A percentile compares a stretch with the other conserved stretches of the same genome.
phyloP scores from a whole-genome alignment of 1,140 invertebrate species.

The Calephelis nemesis region DNA sequence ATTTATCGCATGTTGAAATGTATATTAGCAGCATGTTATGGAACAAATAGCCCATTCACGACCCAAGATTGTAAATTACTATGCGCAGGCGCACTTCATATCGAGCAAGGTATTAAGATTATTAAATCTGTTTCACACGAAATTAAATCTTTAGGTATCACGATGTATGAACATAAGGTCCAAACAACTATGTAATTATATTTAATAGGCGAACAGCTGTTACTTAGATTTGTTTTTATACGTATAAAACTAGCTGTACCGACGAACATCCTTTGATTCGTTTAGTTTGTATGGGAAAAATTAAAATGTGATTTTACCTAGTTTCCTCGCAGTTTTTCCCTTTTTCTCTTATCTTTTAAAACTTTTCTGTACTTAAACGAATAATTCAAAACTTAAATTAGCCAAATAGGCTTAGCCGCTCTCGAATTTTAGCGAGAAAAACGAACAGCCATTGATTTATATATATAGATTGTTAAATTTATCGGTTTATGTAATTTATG shows the following conservation, averaged over 20 bases:
- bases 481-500: no score
- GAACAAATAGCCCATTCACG: constrained; percentile 36
- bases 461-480: no score
- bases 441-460: no score
- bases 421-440: no score
- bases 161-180: constrained; percentile 5
- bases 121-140: constrained; percentile 32
- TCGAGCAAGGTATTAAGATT: constrained; percentile 27
- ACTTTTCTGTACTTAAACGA: no score
- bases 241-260: background rate
- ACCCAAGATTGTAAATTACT: constrained; percentile 28
- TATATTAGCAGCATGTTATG: constrained; percentile 19
- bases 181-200: background rate
- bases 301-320: no score
- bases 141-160: constrained; percentile 17
- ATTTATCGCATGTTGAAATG: constrained; percentile 10
- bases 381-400: no score
- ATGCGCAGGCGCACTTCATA: constrained; percentile 26
- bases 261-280: background rate
- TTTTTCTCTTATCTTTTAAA: no score
- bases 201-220: background rate
- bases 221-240: background rate
- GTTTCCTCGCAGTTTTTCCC: no score
- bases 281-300: no score
- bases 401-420: no score